Conservation (phyloP, 2,113 vertebrate species). For the Arenaria interpres region DNA sequence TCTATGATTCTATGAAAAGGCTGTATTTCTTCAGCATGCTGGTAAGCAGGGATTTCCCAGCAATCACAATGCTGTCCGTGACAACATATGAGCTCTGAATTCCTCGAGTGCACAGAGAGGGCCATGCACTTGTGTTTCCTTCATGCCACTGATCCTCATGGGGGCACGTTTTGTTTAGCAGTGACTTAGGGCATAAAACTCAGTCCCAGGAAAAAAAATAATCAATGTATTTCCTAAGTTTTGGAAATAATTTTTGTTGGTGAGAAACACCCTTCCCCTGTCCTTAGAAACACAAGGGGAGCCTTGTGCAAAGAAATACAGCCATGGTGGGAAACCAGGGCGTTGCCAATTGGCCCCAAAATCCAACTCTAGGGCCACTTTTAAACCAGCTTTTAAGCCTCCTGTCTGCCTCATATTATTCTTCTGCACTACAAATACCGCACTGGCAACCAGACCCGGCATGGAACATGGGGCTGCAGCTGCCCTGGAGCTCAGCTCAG, state of each 20-base stretch:
- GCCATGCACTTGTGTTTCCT: rapidly evolving
- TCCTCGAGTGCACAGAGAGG: rapidly evolving
- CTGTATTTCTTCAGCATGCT: background rate
- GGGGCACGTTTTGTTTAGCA: background rate
- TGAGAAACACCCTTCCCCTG: background rate
- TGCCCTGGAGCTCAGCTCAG: rapidly evolving
- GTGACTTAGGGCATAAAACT: background rate
- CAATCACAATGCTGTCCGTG: background rate
- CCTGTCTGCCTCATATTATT: rapidly evolving
- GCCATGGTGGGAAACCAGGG: rapidly evolving
- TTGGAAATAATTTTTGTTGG: background rate
- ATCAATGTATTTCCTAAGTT: background rate
- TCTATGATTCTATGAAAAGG: too few relatives aligned
- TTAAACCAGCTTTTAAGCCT: background rate
- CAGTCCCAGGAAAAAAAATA: background rate
- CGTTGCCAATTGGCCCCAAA: background rate
- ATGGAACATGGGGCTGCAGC: rapidly evolving
- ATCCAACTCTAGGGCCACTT: background rate
- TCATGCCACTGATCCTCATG: background rate
- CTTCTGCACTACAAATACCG: background rate
- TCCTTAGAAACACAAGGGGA: background rate
- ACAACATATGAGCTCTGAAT: background rate
- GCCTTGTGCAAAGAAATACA: background rate
- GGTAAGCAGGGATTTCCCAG: background rate
- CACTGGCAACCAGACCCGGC: rapidly evolving